Evolutionary conservation across 2,888 invertebrate species (phyloP).

Genomic region (Melanostoma mellinum): DNA sequence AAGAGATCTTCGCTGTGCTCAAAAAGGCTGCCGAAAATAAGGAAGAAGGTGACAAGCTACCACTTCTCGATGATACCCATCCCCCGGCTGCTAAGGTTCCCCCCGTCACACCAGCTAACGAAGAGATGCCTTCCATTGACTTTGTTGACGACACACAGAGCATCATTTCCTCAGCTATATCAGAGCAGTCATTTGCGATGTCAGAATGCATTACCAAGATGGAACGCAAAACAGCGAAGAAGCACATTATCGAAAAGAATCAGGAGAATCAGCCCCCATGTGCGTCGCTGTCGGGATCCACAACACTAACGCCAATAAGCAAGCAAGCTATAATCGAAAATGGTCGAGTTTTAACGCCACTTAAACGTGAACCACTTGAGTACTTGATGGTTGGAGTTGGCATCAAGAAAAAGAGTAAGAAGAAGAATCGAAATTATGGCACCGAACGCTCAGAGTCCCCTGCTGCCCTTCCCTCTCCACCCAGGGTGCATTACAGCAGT

Average conservation of each 20-base stretch:
- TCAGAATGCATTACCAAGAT: constrained; percentile 86
- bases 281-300: constrained; percentile 63
- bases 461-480: constrained; percentile 85
- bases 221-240: constrained; percentile 83
- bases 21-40: constrained; percentile 93
- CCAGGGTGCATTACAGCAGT: constrained; percentile 85
- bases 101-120: constrained; percentile 87
- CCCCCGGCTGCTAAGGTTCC: constrained; percentile 83
- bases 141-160: constrained; percentile 86
- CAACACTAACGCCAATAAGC: constrained; percentile 61
- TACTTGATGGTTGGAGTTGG: constrained; percentile 87
- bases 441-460: constrained; percentile 87
- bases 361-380: constrained; percentile 89
- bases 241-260: constrained; percentile 79
- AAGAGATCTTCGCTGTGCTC: constrained; percentile 91
- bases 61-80: constrained; percentile 86
- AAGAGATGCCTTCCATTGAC: constrained; percentile 84
- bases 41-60: constrained; percentile 90
- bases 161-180: constrained; percentile 89
- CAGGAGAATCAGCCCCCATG: constrained; percentile 80
- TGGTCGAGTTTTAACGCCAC: constrained; percentile 84
- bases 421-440: constrained; percentile 84
- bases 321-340: constrained; percentile 78
- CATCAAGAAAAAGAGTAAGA: constrained; percentile 88
- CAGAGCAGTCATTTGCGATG: constrained; percentile 88